Conservation (phyloP, 2,797 vertebrate genomes). For the Brachyalestes nurse region DNA sequence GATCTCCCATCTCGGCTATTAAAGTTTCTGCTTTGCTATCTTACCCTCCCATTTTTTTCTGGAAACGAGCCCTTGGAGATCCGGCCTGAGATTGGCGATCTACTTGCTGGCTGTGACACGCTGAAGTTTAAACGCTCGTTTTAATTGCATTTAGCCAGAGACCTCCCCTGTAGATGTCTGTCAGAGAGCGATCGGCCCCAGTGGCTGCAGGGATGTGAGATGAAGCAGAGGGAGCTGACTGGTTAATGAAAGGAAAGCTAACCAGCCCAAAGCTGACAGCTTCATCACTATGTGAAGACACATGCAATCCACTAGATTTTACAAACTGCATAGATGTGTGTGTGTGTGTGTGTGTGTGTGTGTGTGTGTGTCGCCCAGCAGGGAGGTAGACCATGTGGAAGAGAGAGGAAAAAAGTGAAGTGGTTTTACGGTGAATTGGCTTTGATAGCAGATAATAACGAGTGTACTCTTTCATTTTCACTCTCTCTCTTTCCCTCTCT, state of each 20-base stretch:
- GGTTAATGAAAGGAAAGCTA: constrained; percentile 43
- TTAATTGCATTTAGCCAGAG: constrained; percentile 57
- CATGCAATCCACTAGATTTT: background rate
- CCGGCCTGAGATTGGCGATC: constrained; percentile 64
- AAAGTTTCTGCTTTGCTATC: constrained; percentile 42
- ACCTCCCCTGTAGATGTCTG: constrained; percentile 58
- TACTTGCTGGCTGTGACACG: constrained; percentile 52
- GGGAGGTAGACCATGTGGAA: too few species aligned
- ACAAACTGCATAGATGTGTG: background rate
- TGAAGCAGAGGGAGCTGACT: constrained; percentile 29
- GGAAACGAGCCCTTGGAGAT: constrained; percentile 52
- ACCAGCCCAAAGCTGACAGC: constrained; percentile 24
- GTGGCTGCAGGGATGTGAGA: constrained; percentile 49
- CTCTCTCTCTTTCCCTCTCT: too few species aligned
- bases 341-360: constrained; percentile 1
- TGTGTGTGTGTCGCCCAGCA: background rate
- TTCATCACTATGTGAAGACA: constrained; percentile 36
- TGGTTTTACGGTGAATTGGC: too few species aligned
- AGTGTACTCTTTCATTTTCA: too few species aligned
- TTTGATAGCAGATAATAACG: too few species aligned
- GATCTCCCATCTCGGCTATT: constrained; percentile 67
- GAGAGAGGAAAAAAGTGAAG: too few species aligned
- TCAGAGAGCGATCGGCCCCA: constrained; percentile 23
- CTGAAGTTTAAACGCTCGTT: constrained; percentile 55
- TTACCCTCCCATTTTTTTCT: constrained; percentile 19